Conservation (phyloP, 64 coral and sea anemone species). For the Montipora capricornis region DNA sequence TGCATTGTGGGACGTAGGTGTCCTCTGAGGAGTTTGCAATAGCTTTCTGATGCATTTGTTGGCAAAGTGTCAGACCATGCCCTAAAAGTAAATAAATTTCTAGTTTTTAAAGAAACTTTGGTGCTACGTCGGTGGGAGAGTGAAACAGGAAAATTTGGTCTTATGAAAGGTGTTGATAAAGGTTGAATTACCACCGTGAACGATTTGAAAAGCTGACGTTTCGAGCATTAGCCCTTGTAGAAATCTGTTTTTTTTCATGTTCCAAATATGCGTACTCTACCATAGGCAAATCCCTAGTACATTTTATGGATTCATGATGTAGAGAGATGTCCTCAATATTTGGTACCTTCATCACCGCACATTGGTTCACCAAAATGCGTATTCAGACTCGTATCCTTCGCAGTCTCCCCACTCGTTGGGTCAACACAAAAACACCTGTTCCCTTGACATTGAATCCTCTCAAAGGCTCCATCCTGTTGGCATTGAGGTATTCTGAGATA, state of each 20-base stretch:
- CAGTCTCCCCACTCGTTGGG: constrained; percentile 44
- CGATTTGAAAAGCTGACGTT: too few relatives aligned
- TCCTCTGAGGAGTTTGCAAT: constrained; percentile 3
- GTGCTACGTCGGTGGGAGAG: too few relatives aligned
- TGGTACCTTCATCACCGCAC: constrained; percentile 64
- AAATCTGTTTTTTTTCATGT: too few relatives aligned
- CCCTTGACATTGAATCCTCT: constrained; percentile 63
- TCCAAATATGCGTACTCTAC: too few relatives aligned
- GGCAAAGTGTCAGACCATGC: constrained; percentile 53
- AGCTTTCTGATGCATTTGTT: constrained; percentile 59
- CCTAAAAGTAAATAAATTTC: background rate
- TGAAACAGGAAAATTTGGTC: too few relatives aligned
- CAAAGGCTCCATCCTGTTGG: constrained; percentile 51
- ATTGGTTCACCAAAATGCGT: constrained; percentile 61
- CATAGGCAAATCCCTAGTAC: too few relatives aligned
- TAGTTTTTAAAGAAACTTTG: too few relatives aligned
- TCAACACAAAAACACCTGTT: constrained; percentile 79
- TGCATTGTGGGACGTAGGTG: constrained; percentile 60
- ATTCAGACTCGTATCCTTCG: constrained; percentile 55
- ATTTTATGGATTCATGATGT: background rate
- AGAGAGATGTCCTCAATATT: too few relatives aligned
- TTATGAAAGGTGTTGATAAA: too few relatives aligned
- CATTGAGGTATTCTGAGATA: constrained; percentile 35
- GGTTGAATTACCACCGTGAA: too few relatives aligned
- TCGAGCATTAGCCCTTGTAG: too few relatives aligned